A percentile compares a stretch with the other conserved stretches of the same genome.
phyloP scores from a whole-genome alignment of 2,113 vertebrate species.

The Anthoscopus minutus region DNA sequence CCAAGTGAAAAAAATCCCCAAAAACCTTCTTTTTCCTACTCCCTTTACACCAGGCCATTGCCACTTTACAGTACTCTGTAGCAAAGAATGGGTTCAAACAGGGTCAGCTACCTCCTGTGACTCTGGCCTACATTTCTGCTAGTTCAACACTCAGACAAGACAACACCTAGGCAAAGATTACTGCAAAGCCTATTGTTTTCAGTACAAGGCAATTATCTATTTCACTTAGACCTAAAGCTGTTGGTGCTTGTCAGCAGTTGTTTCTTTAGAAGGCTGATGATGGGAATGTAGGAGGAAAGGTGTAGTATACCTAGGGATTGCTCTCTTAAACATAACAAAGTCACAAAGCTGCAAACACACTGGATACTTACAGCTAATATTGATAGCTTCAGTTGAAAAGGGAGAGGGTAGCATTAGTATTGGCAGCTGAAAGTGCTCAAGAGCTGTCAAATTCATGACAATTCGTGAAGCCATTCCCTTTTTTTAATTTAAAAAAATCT shows the following conservation, averaged over 20 bases:
- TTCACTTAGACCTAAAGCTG: neutral
- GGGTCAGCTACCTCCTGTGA: neutral
- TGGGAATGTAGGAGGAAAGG: neutral
- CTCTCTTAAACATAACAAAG: neutral
- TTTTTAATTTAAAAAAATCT: neutral
- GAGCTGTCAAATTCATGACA: neutral
- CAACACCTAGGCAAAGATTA: neutral
- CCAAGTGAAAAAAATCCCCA: fast-evolving
- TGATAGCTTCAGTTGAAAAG: neutral
- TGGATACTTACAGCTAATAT: neutral
- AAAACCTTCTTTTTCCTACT: neutral
- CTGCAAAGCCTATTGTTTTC: neutral
- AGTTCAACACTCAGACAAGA: neutral
- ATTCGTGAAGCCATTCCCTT: neutral
- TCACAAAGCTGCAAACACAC: neutral
- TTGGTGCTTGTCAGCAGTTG: neutral
- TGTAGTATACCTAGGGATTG: neutral
- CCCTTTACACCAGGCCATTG: neutral
- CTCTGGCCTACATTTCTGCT: neutral
- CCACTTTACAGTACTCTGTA: neutral
- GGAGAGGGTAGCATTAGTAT: neutral
- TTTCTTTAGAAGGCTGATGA: neutral
- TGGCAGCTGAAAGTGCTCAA: neutral
- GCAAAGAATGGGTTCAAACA: neutral
- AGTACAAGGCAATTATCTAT: neutral